Percentiles rank a stretch among this genome's conserved stretches.
phyloP scores from a whole-genome alignment of 2,797 vertebrate species.

The Enteromius afrohamiltoni region DNA sequence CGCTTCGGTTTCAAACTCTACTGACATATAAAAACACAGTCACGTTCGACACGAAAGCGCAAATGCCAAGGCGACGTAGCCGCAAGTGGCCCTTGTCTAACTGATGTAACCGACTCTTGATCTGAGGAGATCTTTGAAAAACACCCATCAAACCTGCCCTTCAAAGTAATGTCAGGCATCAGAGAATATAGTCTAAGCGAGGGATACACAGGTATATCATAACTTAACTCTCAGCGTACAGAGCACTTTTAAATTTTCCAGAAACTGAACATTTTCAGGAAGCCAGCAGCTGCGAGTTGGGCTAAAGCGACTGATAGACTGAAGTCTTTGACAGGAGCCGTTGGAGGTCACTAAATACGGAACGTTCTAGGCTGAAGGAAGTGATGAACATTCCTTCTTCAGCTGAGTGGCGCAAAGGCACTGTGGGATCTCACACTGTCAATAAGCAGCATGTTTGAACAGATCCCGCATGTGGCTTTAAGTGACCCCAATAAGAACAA shows the following conservation, averaged over 20 bases:
- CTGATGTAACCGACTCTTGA: slow-evolving; percentile 63
- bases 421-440: slow-evolving; percentile 28
- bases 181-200: slow-evolving; percentile 42
- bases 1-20: slow-evolving; percentile 70
- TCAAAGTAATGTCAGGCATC: slow-evolving; percentile 56
- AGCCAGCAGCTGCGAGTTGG: background rate
- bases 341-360: slow-evolving; percentile 6
- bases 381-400: slow-evolving; percentile 11
- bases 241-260: slow-evolving; percentile 32
- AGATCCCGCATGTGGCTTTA: slow-evolving; percentile 36
- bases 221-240: slow-evolving; percentile 17
- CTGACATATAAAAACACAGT: slow-evolving; percentile 36
- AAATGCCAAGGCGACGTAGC: slow-evolving; percentile 8
- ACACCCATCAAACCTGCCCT: slow-evolving; percentile 77
- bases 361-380: background rate
- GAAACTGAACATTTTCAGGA: background rate
- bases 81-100: slow-evolving; percentile 38
- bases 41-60: slow-evolving; percentile 22
- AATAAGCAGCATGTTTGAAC: slow-evolving; percentile 38
- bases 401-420: background rate
- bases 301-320: background rate
- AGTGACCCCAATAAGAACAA: slow-evolving; percentile 41
- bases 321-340: background rate
- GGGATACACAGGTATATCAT: slow-evolving; percentile 33
- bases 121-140: slow-evolving; percentile 79